A percentile compares a stretch with the other conserved stretches of the same genome.
These are phyloP conservation scores for Psophia crepitans DNA, from an alignment of 2,113 vertebrate genomes.

Conservation along the genomic window DNA sequence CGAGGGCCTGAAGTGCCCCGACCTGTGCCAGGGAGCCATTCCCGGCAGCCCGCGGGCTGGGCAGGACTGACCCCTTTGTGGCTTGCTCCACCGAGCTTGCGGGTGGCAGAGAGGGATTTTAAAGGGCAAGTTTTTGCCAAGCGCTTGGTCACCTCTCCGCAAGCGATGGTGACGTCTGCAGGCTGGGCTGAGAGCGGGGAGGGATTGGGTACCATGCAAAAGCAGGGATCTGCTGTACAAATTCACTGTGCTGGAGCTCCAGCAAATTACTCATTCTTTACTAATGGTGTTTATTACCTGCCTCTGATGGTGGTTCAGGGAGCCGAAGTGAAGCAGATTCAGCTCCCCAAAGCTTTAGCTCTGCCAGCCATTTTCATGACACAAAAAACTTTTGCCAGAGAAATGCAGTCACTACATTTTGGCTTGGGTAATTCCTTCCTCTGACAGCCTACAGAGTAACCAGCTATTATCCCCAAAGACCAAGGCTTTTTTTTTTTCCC, in stretches of 20 bases:
- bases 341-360: constrained; percentile 34
- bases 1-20: background rate
- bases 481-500: background rate
- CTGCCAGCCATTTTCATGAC: constrained; percentile 31
- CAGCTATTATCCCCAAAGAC: background rate
- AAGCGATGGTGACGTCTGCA: background rate
- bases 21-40: rapidly evolving
- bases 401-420: constrained; percentile 4
- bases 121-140: background rate
- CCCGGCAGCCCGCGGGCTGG: rapidly evolving
- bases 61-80: background rate
- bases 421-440: constrained; percentile 4
- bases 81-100: background rate
- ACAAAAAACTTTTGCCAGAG: constrained; percentile 43
- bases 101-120: background rate
- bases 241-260: background rate
- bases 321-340: background rate
- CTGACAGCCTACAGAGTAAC: constrained; percentile 13
- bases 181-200: background rate
- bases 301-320: constrained; percentile 2
- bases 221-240: background rate
- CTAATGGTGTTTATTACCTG: constrained; percentile 40
- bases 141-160: background rate
- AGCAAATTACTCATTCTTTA: constrained; percentile 59
- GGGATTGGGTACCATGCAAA: background rate